phyloP scores from a whole-genome alignment of 2,113 vertebrate species.

The Hippocampus abdominalis region DNA sequence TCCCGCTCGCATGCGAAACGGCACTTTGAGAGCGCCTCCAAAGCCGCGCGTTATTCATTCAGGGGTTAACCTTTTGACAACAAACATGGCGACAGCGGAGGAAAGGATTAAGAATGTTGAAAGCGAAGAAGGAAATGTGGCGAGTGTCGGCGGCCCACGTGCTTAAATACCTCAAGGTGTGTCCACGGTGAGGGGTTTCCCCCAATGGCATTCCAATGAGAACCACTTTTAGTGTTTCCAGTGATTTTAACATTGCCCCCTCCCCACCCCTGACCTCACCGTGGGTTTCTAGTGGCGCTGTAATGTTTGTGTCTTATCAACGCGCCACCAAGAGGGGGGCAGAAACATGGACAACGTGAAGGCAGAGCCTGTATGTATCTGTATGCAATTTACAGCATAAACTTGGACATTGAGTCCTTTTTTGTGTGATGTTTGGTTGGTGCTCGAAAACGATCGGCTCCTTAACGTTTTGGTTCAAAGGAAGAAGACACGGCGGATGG shows the following conservation, averaged over 20 bases:
- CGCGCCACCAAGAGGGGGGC: too few species aligned
- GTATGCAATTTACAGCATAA: too few species aligned
- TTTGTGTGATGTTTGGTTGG: too few species aligned
- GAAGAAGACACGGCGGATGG: too few species aligned
- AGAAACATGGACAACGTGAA: too few species aligned
- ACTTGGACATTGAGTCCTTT: too few species aligned
- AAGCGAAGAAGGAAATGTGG: background rate
- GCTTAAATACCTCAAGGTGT: background rate
- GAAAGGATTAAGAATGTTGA: background rate
- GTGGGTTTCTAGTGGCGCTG: too few species aligned
- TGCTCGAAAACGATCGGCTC: too few species aligned
- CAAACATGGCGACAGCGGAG: constrained; percentile 1
- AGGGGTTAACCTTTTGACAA: background rate
- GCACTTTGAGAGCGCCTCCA: constrained; percentile 3
- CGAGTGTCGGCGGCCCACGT: background rate
- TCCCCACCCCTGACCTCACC: too few species aligned
- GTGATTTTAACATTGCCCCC: background rate
- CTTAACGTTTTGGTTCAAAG: too few species aligned
- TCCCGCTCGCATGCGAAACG: constrained; percentile 16
- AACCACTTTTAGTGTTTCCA: background rate
- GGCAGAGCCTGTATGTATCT: too few species aligned
- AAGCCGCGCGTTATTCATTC: background rate
- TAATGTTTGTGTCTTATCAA: too few species aligned
- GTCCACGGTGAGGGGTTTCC: background rate
- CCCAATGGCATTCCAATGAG: background rate